These are phyloP conservation scores for Scomber japonicus DNA, from an alignment of 2,113 vertebrate genomes.

Conservation along the genomic window DNA sequence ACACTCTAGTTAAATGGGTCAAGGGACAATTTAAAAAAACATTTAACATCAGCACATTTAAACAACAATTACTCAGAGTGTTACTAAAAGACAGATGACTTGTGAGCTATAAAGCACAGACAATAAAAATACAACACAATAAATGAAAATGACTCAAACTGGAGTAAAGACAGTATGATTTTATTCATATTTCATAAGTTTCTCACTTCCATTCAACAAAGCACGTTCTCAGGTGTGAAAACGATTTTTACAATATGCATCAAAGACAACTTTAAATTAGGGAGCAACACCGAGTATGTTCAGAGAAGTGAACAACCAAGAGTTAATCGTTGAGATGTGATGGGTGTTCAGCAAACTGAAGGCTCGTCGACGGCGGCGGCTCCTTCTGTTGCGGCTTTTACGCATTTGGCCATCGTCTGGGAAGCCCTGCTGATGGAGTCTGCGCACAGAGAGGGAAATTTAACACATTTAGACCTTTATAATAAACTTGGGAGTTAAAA, in stretches of 20 bases:
- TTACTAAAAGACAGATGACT: too few species aligned
- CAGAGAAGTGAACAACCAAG: constrained; percentile 3
- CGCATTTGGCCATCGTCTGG: constrained; percentile 99
- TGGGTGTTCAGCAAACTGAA: constrained; percentile 91
- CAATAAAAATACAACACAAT: background rate
- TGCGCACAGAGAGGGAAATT: constrained; percentile 58
- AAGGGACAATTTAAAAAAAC: too few species aligned
- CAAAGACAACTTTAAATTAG: constrained; percentile 71
- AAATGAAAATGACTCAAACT: background rate
- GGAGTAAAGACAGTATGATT: constrained; percentile 57
- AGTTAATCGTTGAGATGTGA: background rate
- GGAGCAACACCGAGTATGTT: constrained; percentile 14
- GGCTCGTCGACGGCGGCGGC: constrained; percentile 94
- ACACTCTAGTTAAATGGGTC: too few species aligned
- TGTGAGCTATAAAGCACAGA: too few species aligned
- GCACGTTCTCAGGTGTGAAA: constrained; percentile 36
- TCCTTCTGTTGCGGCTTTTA: constrained; percentile 96
- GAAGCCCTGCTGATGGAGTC: constrained; percentile 97
- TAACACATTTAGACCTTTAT: too few species aligned
- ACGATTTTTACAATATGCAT: constrained; percentile 64
- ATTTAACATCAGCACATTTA: too few species aligned
- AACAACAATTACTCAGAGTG: too few species aligned
- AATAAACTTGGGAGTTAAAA: too few species aligned
- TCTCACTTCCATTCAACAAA: constrained; percentile 65
- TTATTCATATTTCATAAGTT: constrained; percentile 72